Evolutionary conservation across 1,140 invertebrate species (phyloP).

Genomic region (Dufourea novaeangliae): DNA sequence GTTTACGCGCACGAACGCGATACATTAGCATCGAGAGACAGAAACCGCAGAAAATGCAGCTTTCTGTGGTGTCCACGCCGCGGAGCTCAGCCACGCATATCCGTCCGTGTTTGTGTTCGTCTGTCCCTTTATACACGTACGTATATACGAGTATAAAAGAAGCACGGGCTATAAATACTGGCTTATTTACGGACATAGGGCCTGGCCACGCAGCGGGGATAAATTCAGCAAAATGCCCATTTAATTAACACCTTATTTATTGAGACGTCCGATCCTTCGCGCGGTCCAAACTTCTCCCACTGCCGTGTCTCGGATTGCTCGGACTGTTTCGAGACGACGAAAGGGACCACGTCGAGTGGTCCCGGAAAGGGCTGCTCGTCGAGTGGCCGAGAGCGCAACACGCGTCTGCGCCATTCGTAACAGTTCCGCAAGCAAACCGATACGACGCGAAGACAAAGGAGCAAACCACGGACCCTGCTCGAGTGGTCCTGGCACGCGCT

Average conservation of each 20-base stretch:
- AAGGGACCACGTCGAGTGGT: background rate
- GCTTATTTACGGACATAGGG: constrained; percentile 77
- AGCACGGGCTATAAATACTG: constrained; percentile 76
- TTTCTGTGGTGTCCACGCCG: constrained; percentile 44
- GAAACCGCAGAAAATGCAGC: constrained; percentile 67
- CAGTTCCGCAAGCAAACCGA: background rate
- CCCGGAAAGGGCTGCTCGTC: background rate
- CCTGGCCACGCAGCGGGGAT: constrained; percentile 68
- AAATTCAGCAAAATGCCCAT: constrained; percentile 79
- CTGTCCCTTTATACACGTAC: too few relatives aligned
- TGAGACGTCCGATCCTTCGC: constrained; percentile 72
- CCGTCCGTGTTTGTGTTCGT: too few relatives aligned
- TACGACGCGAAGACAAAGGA: background rate
- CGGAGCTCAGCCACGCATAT: constrained; percentile 29
- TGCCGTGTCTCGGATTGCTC: too few relatives aligned
- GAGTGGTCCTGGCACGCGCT: background rate
- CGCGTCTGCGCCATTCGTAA: background rate
- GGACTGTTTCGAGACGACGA: too few relatives aligned
- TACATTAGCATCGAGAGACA: constrained; percentile 64
- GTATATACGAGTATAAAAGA: too few relatives aligned
- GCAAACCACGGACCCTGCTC: background rate
- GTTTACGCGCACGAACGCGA: constrained; percentile 50
- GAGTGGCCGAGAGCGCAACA: background rate
- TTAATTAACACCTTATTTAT: constrained; percentile 82
- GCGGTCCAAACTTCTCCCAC: background rate